Base-by-base conservation (phyloP, 2,888 invertebrate genomes). In the Drosophila antonietae region DNA sequence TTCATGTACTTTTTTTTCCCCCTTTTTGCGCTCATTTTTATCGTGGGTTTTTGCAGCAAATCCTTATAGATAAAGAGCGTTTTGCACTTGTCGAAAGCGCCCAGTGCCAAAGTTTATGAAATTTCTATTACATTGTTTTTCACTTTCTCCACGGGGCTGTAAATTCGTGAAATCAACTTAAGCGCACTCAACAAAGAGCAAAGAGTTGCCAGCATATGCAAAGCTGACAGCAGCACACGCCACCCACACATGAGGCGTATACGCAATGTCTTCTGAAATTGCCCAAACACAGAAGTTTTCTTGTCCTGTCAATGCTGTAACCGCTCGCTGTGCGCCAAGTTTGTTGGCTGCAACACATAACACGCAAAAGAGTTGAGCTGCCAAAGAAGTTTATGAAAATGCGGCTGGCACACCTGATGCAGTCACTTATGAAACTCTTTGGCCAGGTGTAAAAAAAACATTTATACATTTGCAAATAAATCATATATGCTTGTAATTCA, bases 61-160 rank as follows among this genome's bases (percentile, higher is more conserved):
- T 83, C 81, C 81, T 70, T 75, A 80, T 75, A 81, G 81, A 81
- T 81, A 81, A 81, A 81, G 71, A 70, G 70, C 78, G 72, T 81
- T 81, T 80, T 81, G 83, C 81, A 79, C 77, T 79, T 79, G 81
- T 74, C 79, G 81, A 79, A 80, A 80, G 63, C 60, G 76, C 79
- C 62, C 39, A 66, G 65, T 55, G 49, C 65, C 61, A 69, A 81
- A 81, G 81, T 81, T 81, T 83, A 81, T 81, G 78, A 78, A 81
- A 81, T 75, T 83, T 83, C 83, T 83, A 83, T 81, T 83, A 81
- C 83, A 81, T 81, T 81, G 81, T 78, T 81, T 81, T 83, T 83
- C 83, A 81, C 83, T 81, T 81, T 79, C 73, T 64, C 66, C 59
- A 61, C 63, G 76, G 76, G 80, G 62, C 63, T 77, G 77, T 69